Conservation (phyloP, 2,113 vertebrate species). For the Sclerurus mexicanus region DNA sequence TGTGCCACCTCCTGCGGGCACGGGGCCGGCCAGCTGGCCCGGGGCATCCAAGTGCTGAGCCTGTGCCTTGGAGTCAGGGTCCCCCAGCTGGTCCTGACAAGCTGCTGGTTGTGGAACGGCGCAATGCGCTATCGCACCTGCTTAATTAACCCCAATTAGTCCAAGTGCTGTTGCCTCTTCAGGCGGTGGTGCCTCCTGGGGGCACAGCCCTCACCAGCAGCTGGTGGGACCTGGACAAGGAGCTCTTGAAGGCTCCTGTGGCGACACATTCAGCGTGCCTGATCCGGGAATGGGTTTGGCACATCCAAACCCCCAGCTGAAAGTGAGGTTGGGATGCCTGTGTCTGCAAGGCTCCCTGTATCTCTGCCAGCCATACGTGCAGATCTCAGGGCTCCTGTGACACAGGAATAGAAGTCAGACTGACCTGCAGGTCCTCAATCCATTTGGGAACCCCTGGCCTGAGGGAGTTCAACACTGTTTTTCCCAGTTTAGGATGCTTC, state of each 20-base stretch:
- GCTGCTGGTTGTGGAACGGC: not conserved
- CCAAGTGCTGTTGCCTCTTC: not conserved
- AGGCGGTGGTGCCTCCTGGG: not conserved
- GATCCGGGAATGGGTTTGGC: not conserved
- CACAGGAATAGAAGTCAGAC: fast-evolving
- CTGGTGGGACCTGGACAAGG: not conserved
- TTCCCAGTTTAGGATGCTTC: not conserved
- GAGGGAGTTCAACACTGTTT: not conserved
- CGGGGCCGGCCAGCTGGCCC: not conserved
- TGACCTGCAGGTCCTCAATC: fast-evolving
- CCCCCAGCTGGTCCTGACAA: not conserved
- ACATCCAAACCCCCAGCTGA: fast-evolving
- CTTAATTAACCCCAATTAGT: constrained; percentile 19
- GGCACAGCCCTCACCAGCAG: not conserved
- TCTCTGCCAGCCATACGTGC: not conserved
- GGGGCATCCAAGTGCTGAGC: not conserved
- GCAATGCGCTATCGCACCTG: not conserved
- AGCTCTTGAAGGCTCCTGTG: not conserved
- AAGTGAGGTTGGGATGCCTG: fast-evolving
- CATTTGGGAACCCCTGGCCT: not conserved
- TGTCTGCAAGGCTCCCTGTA: fast-evolving
- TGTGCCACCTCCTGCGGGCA: not conserved
- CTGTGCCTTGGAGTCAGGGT: not conserved
- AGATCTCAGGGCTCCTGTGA: fast-evolving
- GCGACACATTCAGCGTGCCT: fast-evolving